phyloP scores from a whole-genome alignment of 2,888 invertebrate species.

The Plebejus melissa region DNA sequence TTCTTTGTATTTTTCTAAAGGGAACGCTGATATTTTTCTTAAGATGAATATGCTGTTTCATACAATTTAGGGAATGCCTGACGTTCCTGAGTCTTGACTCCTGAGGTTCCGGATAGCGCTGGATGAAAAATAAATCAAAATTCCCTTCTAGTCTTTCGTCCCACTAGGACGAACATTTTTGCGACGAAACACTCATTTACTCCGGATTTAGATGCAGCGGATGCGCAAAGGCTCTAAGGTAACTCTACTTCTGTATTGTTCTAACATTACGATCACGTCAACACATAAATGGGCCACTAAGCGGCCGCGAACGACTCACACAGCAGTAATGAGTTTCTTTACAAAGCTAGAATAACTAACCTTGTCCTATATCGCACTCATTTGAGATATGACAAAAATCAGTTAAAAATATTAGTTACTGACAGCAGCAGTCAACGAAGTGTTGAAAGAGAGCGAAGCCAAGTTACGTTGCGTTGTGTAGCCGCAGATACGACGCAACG shows the following conservation, averaged over 20 bases:
- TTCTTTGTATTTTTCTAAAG: too few species aligned
- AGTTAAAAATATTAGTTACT: conserved; percentile 28
- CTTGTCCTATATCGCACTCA: conserved; percentile 46
- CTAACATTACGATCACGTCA: background rate
- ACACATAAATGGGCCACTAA: background rate
- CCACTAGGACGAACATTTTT: too few species aligned
- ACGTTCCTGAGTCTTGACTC: too few species aligned
- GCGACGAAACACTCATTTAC: too few species aligned
- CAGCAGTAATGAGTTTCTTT: conserved; percentile 54
- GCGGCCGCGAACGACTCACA: conserved; percentile 41
- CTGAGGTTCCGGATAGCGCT: too few species aligned
- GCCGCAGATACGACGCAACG: background rate
- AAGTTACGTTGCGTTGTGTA: background rate
- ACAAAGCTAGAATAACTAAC: conserved; percentile 51
- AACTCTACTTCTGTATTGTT: background rate
- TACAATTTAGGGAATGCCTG: too few species aligned
- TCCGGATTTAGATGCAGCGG: background rate
- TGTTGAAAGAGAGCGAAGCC: conserved; percentile 13
- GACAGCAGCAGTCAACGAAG: conserved; percentile 20
- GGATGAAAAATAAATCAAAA: too few species aligned
- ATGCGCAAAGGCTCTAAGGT: background rate
- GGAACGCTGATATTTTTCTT: too few species aligned
- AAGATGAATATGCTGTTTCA: too few species aligned
- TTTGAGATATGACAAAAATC: conserved; percentile 39
- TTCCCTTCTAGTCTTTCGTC: too few species aligned